A percentile compares a stretch with the other conserved stretches of the same genome.
These are phyloP conservation scores for Chaetura pelagica DNA, from an alignment of 2,113 vertebrate genomes.

Conservation along the genomic window DNA sequence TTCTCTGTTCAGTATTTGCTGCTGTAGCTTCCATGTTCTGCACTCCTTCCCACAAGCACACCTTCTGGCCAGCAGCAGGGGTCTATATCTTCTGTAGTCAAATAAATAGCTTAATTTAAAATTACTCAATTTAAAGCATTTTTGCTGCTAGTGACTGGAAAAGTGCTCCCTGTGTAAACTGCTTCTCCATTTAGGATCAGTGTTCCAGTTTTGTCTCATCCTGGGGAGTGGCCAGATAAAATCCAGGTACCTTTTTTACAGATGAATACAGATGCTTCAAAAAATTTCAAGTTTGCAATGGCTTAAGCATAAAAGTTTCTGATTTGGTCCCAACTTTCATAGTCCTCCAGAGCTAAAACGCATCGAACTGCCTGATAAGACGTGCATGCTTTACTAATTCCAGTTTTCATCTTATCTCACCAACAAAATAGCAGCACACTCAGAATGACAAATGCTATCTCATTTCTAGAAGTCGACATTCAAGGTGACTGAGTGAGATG, in stretches of 20 bases:
- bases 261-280: background rate
- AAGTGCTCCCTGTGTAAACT: background rate
- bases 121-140: background rate
- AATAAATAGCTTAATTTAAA: background rate
- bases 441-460: constrained; percentile 10
- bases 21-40: background rate
- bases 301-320: background rate
- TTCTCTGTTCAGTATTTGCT: background rate
- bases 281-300: background rate
- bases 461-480: background rate
- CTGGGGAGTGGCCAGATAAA: background rate
- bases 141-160: background rate
- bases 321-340: background rate
- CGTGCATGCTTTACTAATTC: background rate
- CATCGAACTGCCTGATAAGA: background rate
- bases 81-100: background rate
- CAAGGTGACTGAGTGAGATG: constrained; percentile 13
- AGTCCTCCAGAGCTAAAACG: background rate
- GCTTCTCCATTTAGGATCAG: background rate
- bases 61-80: background rate
- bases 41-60: background rate
- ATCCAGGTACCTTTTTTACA: background rate
- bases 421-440: background rate
- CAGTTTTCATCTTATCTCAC: background rate
- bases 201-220: background rate